Conservation (phyloP, 2,113 vertebrate genomes). For the Percopsis transmontana region DNA sequence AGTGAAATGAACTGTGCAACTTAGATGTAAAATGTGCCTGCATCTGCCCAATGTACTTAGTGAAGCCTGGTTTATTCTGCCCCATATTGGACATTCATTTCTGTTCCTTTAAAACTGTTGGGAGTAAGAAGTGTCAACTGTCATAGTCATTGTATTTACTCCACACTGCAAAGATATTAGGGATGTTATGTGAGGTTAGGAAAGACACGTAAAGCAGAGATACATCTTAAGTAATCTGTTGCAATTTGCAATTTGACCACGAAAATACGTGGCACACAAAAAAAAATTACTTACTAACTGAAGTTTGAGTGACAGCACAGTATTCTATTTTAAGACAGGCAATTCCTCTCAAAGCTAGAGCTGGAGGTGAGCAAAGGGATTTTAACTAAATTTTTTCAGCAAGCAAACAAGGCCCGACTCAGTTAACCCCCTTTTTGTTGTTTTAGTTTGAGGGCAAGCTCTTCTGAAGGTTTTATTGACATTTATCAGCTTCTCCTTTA, state of each 20-base stretch:
- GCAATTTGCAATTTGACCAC: slow-evolving; percentile 24
- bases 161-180: slow-evolving; percentile 1
- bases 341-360: slow-evolving; percentile 9
- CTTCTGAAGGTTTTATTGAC: slow-evolving; percentile 15
- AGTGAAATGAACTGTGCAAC: not conserved
- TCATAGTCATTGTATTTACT: slow-evolving; percentile 31
- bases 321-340: slow-evolving; percentile 18
- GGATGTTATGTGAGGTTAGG: slow-evolving; percentile 13
- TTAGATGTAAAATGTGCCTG: too few relatives aligned
- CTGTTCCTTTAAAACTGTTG: slow-evolving; percentile 21
- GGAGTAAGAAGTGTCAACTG: slow-evolving; percentile 37
- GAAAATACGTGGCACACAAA: not conserved
- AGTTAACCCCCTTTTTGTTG: slow-evolving; percentile 33
- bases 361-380: not conserved
- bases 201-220: slow-evolving; percentile 25
- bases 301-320: slow-evolving; percentile 14
- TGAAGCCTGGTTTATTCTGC: not conserved
- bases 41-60: not conserved
- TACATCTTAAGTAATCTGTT: slow-evolving; percentile 30
- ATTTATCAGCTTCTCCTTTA: slow-evolving; percentile 25
- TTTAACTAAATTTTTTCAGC: slow-evolving; percentile 13
- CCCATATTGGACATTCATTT: slow-evolving; percentile 30
- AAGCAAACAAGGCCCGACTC: slow-evolving; percentile 43
- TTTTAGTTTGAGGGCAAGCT: slow-evolving; percentile 19
- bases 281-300: slow-evolving; percentile 13